Base-by-base conservation (phyloP, 2,888 invertebrate species). In the Nezara viridula region DNA sequence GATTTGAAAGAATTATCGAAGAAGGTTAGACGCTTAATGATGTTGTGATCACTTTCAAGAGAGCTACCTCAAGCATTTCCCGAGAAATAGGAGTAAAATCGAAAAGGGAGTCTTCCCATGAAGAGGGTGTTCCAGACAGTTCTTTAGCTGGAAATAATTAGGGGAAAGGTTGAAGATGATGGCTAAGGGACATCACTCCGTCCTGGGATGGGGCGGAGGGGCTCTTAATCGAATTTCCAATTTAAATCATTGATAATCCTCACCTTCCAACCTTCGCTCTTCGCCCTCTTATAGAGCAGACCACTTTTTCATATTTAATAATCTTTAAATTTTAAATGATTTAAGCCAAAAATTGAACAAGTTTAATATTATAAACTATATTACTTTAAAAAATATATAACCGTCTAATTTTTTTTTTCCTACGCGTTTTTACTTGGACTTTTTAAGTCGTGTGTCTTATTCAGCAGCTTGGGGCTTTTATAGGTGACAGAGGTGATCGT, bases 191-290 rank as follows among this genome's bases (percentile, higher is more conserved):
- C 81, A 47, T 40, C 44, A 47, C 44, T 81, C 9, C 21, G 2
- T 24, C 44, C 44, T 21, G n/a, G 16, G 44, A 10, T n/a, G 44
- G 44, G 7, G 44, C 5, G 44, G 44, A 44, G 44, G 16, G 21
- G n/a, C 44, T 47, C 44, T 81, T 81, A 81, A 81, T 81, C 81
- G 44, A 81, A 81, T 81, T 81, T 81, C 44, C 81, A 81, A 44
- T 81, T 81, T 81, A 81, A 81, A 81, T 81, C 81, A 44, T 44
- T 47, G 81, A 81, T 81, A 81, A 81, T 81, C 81, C 81, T 81
- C 14, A 7, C 12, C 81, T 81, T 10, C 32, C 81, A 10, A 81
- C 44, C 44, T 3, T 19, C 40, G 32, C 32, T 4, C n/a, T n/a
- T n/a, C n/a, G n/a, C 19, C 40, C 40, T 12, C 37, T 16, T 73